Evolutionary conservation across 2,797 vertebrate genomes (phyloP).

Genomic region (Vipera latastei): DNA sequence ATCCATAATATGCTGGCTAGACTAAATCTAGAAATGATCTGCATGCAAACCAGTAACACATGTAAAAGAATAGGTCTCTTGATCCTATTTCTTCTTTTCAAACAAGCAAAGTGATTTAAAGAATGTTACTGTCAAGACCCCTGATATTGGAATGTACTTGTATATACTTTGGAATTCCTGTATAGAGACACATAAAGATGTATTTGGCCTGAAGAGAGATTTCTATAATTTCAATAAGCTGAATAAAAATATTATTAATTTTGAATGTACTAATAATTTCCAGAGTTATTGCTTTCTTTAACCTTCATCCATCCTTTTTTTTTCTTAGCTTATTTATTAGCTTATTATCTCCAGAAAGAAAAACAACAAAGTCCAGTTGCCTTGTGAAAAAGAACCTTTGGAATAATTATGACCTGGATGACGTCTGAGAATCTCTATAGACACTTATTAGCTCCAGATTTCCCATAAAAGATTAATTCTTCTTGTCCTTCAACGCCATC

Average conservation of each 20-base stretch:
- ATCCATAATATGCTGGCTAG: constrained; percentile 29
- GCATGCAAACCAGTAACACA: constrained; percentile 6
- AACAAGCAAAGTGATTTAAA: constrained; percentile 18
- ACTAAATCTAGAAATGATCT: constrained; percentile 16
- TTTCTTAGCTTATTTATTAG: constrained; percentile 14
- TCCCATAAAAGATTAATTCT: constrained; percentile 39
- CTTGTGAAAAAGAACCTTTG: too few species aligned
- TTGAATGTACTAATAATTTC: constrained; percentile 27
- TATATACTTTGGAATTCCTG: constrained; percentile 11
- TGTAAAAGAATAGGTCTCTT: constrained; percentile 18
- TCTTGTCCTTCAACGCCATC: constrained; percentile 55
- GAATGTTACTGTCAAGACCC: constrained; percentile 17
- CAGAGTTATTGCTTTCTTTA: constrained; percentile 18
- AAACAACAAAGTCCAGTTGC: too few species aligned
- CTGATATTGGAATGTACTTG: constrained; percentile 9
- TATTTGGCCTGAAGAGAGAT: not conserved
- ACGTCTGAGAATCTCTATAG: too few species aligned
- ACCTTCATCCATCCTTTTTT: constrained; percentile 30
- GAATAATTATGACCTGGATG: too few species aligned
- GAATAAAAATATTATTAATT: constrained; percentile 9
- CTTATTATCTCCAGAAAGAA: constrained; percentile 11
- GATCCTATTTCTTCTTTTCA: constrained; percentile 16
- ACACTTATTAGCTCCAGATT: not conserved
- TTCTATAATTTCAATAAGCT: constrained; percentile 37
- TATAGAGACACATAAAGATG: not conserved